Conservation (phyloP, 2,797 vertebrate genomes). For the Artibeus jamaicensis region DNA sequence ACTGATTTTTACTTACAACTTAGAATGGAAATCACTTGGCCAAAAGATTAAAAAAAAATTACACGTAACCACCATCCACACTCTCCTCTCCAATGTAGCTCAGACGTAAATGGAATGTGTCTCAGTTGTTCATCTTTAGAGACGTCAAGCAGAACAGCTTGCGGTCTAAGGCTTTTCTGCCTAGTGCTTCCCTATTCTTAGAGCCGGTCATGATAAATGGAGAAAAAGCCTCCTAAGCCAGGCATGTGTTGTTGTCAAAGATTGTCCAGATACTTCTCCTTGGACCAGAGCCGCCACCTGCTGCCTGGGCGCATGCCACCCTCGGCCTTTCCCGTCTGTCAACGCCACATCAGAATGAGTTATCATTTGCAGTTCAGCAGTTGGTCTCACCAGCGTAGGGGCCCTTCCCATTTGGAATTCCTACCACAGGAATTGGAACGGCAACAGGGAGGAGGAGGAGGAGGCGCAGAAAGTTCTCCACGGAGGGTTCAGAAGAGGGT, state of each 20-base stretch:
- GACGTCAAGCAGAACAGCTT: not conserved
- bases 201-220: not conserved
- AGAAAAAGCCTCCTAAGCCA: not conserved
- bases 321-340: conserved; percentile 34
- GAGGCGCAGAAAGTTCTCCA: not conserved
- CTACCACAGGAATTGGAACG: not conserved
- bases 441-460: not conserved
- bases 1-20: not conserved
- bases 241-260: conserved; percentile 2
- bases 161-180: not conserved
- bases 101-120: not conserved
- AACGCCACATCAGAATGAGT: conserved; percentile 36
- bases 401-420: conserved; percentile 5
- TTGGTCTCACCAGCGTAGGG: not conserved
- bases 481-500: not conserved
- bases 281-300: not conserved
- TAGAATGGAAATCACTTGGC: not conserved
- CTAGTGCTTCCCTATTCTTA: conserved; percentile 29
- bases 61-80: not conserved
- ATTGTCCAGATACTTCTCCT: conserved; percentile 22
- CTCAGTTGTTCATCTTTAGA: not conserved
- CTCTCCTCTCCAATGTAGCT: not conserved
- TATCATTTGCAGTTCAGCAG: conserved; percentile 23
- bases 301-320: not conserved
- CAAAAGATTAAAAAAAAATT: not conserved